Conservation (phyloP, 2,113 vertebrate genomes). For the Myrmecobius fasciatus region DNA sequence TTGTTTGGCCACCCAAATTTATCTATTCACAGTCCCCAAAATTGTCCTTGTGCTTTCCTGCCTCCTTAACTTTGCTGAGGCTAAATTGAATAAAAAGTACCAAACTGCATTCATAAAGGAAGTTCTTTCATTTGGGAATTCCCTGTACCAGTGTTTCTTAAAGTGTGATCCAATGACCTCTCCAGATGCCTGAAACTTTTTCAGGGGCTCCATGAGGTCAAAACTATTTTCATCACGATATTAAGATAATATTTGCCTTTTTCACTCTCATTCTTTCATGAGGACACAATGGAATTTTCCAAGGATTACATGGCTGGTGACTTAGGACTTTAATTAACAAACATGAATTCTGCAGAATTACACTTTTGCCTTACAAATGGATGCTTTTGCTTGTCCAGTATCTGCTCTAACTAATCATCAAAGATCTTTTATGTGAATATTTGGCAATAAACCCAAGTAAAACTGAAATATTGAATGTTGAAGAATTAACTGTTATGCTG, state of each 20-base stretch:
- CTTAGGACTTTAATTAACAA: not conserved
- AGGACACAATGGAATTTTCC: not conserved
- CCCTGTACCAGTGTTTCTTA: not conserved
- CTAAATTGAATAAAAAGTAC: not conserved
- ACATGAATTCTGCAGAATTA: not conserved
- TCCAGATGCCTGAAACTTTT: not conserved
- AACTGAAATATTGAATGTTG: not conserved
- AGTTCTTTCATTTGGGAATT: not conserved
- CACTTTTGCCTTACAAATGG: not conserved
- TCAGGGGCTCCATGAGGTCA: not conserved
- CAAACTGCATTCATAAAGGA: not conserved
- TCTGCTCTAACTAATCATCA: not conserved
- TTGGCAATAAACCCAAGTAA: not conserved
- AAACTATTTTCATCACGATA: not conserved
- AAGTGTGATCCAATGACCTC: not conserved
- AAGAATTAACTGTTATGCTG: not conserved
- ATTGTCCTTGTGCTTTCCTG: not conserved
- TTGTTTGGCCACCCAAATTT: not conserved
- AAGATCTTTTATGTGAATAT: not conserved
- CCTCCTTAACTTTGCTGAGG: not conserved
- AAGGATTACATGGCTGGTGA: not conserved
- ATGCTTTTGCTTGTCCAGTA: not conserved
- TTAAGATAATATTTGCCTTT: not conserved
- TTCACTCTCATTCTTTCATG: not conserved
- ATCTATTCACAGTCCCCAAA: not conserved